Conservation (phyloP, 2,888 invertebrate genomes). For the Rhingia rostrata region DNA sequence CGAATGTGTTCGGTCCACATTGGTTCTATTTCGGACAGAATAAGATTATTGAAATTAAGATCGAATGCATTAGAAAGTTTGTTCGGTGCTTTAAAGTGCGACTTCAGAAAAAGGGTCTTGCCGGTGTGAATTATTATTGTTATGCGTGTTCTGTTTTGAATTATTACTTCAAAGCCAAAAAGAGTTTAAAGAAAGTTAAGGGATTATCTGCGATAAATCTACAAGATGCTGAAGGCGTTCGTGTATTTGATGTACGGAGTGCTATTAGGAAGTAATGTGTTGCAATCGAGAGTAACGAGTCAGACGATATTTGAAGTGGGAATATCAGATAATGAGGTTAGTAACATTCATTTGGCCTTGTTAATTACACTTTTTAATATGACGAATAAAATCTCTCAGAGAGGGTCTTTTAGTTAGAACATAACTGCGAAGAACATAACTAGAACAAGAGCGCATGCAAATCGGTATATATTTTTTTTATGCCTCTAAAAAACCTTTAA, state of each 20-base stretch:
- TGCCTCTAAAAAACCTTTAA: no score
- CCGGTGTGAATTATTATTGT: neutral
- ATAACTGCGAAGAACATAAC: no score
- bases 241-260: conserved; percentile 28
- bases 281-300: conserved; percentile 17
- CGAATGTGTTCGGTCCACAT: conserved; percentile 43
- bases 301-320: conserved; percentile 18
- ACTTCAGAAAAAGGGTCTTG: conserved; percentile 7
- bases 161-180: conserved; percentile 5
- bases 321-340: conserved; percentile 57
- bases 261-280: neutral
- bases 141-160: conserved; percentile 24
- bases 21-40: neutral
- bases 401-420: no score
- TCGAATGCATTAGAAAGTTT: conserved; percentile 51
- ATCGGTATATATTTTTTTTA: no score
- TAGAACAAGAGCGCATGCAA: no score
- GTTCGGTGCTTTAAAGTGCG: neutral
- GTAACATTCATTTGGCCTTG: neutral
- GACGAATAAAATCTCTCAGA: no score
- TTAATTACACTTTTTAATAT: neutral
- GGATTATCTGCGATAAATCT: conserved; percentile 3
- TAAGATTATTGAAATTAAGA: conserved; percentile 21
- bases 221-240: conserved; percentile 24
- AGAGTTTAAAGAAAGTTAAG: conserved; percentile 1